Conservation (phyloP, 2,113 vertebrate species). For the Microtus montanus region DNA sequence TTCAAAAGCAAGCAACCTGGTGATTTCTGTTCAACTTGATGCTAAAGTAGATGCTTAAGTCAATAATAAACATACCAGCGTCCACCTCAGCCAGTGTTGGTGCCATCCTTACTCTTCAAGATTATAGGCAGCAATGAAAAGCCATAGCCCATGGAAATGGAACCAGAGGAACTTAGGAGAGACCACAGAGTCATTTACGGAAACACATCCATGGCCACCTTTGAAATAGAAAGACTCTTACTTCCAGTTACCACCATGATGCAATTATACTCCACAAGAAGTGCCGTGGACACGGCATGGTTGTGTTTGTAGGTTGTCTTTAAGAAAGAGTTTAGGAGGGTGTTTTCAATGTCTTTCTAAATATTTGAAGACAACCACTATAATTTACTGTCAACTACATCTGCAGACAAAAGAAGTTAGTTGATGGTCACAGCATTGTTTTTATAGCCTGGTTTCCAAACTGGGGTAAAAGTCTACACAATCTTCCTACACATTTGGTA, state of each 20-base stretch:
- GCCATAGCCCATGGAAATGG: constrained; percentile 83
- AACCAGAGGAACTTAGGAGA: constrained; percentile 90
- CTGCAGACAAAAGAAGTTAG: constrained; percentile 70
- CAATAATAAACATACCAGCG: constrained; percentile 82
- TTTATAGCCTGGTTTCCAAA: constrained; percentile 66
- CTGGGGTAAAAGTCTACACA: constrained; percentile 49
- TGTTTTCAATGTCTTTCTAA: constrained; percentile 63
- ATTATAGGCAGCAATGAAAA: constrained; percentile 86
- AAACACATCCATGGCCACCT: constrained; percentile 97
- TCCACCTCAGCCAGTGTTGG: constrained; percentile 90
- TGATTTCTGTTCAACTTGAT: too few relatives aligned
- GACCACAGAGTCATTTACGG: constrained; percentile 88
- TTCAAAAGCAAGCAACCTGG: background rate
- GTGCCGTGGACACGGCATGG: constrained; percentile 71
- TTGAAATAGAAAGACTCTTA: constrained; percentile 84
- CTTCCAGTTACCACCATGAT: constrained; percentile 79
- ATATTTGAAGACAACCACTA: constrained; percentile 60
- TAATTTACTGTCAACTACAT: constrained; percentile 24
- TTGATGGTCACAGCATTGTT: constrained; percentile 73
- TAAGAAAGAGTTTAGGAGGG: constrained; percentile 66
- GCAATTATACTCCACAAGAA: constrained; percentile 79
- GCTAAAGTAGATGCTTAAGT: background rate
- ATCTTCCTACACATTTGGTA: constrained; percentile 15
- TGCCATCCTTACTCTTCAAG: constrained; percentile 90
- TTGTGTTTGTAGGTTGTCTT: constrained; percentile 65